Evolutionary conservation across 2,888 invertebrate species (phyloP), one percentile per base, ranked within the genome.

Genomic region (Kuschelorhynchus macadamiae): DNA sequence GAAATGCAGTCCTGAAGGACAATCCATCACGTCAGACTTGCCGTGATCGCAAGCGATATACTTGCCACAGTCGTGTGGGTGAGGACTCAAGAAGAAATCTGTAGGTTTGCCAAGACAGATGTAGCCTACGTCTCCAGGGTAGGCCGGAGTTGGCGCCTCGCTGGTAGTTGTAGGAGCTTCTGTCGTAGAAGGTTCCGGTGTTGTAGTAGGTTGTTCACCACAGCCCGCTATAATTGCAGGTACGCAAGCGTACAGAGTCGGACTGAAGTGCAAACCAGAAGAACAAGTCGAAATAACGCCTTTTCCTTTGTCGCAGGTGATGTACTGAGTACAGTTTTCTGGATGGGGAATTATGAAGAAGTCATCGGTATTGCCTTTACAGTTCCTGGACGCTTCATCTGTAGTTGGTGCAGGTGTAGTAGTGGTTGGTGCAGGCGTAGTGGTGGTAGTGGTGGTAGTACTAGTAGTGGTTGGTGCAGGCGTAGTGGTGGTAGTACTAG

Each of bases 21-120:
- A 75, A 11, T 57, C 68, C 70, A 71, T 67, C 11, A 72, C 70
- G 47, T 67, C 73, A 33, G 71, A 69, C 46, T 72, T 71, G 44
- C 65, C 72, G 36, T 67, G 64, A 56, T 67, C 64, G 25, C 72
- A 72, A 1, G 67, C 16, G 18, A 72, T 61, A 57, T 61, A 72
- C 12, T 70, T 36, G 20, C 42, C n/a, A 50, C 72, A 72, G n/a
- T 67, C 65, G 9, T 21, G 36, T 1, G 72, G 72, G 47, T 70
- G 70, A 32, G 72, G 53, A 36, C 67, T 64, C 42, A 72, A 50
- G 63, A 75, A 74, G 52, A 72, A 68, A 32, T 72, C 63, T 20
- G 47, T 62, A 21, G 72, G 74, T 59, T 67, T 53, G 32, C 66
- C 71, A 56, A 57, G 56, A 42, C 72, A 72, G 36, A 71, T 49